Evolutionary conservation across 2,797 vertebrate species (phyloP).

Genomic region (Lates japonicus): DNA sequence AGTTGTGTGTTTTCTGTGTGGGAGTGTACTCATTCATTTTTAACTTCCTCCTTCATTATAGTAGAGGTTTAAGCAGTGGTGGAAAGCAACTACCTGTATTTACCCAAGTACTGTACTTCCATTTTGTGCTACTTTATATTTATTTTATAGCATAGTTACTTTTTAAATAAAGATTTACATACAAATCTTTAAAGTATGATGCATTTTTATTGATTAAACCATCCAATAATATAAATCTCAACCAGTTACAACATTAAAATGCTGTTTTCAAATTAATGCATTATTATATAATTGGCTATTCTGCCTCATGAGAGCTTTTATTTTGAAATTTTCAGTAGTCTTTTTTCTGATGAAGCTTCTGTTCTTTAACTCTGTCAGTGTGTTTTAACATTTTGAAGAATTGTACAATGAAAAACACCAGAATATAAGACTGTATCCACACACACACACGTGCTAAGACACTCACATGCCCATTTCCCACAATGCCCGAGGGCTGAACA

Average conservation of each 20-base stretch:
- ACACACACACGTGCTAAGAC: conserved; percentile 18
- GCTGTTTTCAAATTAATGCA: too few relatives aligned
- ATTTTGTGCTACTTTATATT: background rate
- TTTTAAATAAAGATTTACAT: too few relatives aligned
- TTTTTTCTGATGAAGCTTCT: too few relatives aligned
- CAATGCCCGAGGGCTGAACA: conserved; percentile 19
- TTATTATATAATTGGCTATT: too few relatives aligned
- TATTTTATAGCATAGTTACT: too few relatives aligned
- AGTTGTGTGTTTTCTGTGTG: background rate
- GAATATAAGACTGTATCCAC: background rate
- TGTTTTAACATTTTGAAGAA: background rate
- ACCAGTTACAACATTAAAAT: too few relatives aligned
- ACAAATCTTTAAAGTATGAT: background rate
- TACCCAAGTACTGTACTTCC: background rate
- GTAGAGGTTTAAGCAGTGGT: background rate
- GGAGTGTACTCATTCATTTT: background rate
- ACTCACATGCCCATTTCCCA: conserved; percentile 40
- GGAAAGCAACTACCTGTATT: background rate
- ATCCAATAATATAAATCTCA: too few relatives aligned
- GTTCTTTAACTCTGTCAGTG: background rate
- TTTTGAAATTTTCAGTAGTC: too few relatives aligned
- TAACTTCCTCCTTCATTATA: background rate
- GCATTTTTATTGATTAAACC: too few relatives aligned
- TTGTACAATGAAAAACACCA: background rate
- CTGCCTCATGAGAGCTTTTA: too few relatives aligned